A percentile compares a stretch with the other conserved stretches of the same genome.
These are phyloP conservation scores for Eulemur mongoz DNA, from an alignment of 2,797 vertebrate species.

Conservation along the genomic window DNA sequence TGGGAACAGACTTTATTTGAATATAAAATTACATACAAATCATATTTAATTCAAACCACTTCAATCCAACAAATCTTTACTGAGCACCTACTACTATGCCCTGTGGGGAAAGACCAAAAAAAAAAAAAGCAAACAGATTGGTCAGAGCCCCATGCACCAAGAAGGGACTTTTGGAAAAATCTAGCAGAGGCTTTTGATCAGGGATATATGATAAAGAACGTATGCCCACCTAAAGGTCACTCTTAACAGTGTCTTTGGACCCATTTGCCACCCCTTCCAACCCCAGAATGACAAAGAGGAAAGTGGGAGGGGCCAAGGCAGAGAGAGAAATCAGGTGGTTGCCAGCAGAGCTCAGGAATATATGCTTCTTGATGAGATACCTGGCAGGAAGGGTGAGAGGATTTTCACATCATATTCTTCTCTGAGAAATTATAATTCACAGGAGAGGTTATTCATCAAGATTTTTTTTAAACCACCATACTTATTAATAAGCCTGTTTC, in stretches of 20 bases:
- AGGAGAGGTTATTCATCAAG: not conserved
- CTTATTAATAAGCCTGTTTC: constrained; percentile 43
- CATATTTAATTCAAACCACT: constrained; percentile 24
- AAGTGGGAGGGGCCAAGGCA: not conserved
- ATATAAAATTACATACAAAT: constrained; percentile 48
- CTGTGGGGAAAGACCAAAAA: not conserved
- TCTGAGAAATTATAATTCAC: constrained; percentile 33
- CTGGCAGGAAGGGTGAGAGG: constrained; percentile 2
- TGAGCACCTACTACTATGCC: not conserved
- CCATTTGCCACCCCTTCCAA: not conserved
- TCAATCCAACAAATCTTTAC: constrained; percentile 25
- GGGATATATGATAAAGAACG: not conserved
- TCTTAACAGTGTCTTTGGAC: not conserved
- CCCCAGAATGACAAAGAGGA: not conserved
- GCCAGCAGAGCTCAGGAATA: constrained; percentile 1
- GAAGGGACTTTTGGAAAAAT: not conserved
- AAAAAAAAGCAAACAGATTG: not conserved
- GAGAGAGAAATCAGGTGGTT: not conserved
- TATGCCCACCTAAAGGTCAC: not conserved
- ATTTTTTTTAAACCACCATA: not conserved
- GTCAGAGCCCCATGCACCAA: not conserved
- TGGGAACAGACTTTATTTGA: constrained; percentile 10
- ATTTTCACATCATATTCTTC: constrained; percentile 5
- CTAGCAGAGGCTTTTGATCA: not conserved
- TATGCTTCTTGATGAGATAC: not conserved